A percentile compares a stretch with the other conserved stretches of the same genome.
Conservation (phyloP, 2,888 invertebrate genomes). For the Parasteatoda lunata region DNA sequence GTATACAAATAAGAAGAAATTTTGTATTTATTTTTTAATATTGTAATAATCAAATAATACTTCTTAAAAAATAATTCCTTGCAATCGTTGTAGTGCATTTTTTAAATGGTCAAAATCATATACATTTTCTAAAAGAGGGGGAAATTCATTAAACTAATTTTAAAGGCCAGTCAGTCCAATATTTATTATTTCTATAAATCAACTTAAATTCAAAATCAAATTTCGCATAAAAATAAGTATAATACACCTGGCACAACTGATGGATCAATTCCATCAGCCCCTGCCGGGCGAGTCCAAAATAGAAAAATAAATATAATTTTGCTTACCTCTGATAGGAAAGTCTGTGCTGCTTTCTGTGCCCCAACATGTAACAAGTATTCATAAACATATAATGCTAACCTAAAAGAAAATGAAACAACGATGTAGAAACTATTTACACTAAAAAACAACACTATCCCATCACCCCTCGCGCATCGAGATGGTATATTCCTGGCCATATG, state of each 20-base stretch:
- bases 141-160: too few species aligned
- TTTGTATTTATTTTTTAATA: too few species aligned
- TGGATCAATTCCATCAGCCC: constrained; percentile 30
- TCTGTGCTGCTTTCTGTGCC: constrained; percentile 99
- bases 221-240: constrained; percentile 19
- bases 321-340: constrained; percentile 94
- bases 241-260: constrained; percentile 52
- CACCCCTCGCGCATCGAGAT: constrained; percentile 20
- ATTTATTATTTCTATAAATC: too few species aligned
- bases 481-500: constrained; percentile 66
- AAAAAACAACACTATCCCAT: neutral
- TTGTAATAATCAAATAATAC: too few species aligned
- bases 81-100: too few species aligned
- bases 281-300: constrained; percentile 30
- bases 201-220: constrained; percentile 21
- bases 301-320: constrained; percentile 19
- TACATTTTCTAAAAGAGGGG: too few species aligned
- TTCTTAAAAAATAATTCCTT: too few species aligned
- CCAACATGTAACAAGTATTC: constrained; percentile 99
- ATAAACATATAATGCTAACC: constrained; percentile 97
- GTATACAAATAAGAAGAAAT: too few species aligned
- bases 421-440: constrained; percentile 29
- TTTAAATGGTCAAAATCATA: too few species aligned
- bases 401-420: constrained; percentile 75
- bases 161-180: too few species aligned